Percentiles rank a stretch among this genome's conserved stretches.
These are phyloP conservation scores for Pseudococcus jackbeardsleyi DNA, from an alignment of 2,888 invertebrate species.

Conservation along the genomic window DNA sequence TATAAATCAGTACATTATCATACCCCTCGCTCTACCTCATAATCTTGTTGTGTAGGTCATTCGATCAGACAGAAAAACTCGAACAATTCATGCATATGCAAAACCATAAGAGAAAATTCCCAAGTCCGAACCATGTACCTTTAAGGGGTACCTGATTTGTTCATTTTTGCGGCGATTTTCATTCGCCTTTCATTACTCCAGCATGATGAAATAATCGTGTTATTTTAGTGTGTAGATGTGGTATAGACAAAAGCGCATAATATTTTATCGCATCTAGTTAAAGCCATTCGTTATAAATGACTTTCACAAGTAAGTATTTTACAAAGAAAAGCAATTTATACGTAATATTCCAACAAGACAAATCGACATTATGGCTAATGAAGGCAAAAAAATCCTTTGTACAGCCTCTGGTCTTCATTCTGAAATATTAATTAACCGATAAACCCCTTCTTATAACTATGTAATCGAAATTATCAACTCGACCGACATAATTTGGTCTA, in stretches of 20 bases:
- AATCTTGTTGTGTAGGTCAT: not conserved
- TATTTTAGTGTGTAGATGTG: not conserved
- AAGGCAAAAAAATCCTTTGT: conserved; percentile 43
- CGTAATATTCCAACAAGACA: conserved; percentile 40
- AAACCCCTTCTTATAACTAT: conserved; percentile 14
- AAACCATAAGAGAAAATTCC: not conserved
- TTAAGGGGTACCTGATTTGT: conserved; percentile 17
- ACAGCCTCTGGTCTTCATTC: conserved; percentile 27
- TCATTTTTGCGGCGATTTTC: conserved; percentile 7
- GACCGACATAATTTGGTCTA: not conserved
- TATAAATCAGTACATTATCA: not conserved
- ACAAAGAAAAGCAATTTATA: conserved; percentile 54
- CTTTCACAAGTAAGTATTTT: conserved; percentile 26
- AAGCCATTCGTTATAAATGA: conserved; percentile 36
- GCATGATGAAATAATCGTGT: conserved; percentile 50
- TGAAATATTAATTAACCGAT: conserved; percentile 47
- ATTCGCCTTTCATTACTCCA: conserved; percentile 28
- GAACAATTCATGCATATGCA: not conserved
- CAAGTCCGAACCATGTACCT: not conserved
- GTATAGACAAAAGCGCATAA: conserved; percentile 25
- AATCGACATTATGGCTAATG: conserved; percentile 11
- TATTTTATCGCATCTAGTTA: conserved; percentile 37
- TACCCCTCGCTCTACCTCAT: not conserved
- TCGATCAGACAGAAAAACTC: not conserved
- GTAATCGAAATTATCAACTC: not conserved